phyloP scores from a whole-genome alignment of 1,140 invertebrate genomes.

The Macrotrachela quadricornifera region DNA sequence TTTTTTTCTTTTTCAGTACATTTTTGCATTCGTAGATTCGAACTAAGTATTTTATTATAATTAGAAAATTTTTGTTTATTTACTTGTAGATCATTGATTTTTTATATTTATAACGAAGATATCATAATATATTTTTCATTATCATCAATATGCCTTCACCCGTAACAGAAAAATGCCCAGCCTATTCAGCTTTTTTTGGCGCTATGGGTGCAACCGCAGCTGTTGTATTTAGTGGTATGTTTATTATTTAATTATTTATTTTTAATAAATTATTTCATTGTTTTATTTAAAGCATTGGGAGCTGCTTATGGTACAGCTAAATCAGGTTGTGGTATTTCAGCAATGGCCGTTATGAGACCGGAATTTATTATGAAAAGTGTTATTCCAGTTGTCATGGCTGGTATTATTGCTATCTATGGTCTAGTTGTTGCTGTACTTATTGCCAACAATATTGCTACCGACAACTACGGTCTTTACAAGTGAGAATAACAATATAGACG shows the following conservation, averaged over 20 bases:
- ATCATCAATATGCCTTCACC: neutral
- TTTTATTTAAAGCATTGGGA: conserved; percentile 47
- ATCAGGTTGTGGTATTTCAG: conserved; percentile 94
- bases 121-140: no score
- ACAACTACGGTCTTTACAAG: conserved; percentile 58
- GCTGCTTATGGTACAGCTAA: conserved; percentile 99
- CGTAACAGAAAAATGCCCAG: conserved; percentile 9
- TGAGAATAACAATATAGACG: conserved; percentile 34
- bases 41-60: no score
- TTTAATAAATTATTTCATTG: no score
- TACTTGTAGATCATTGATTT: no score
- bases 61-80: no score
- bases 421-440: conserved; percentile 95
- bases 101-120: no score
- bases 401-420: conserved; percentile 99
- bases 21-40: no score
- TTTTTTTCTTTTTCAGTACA: no score
- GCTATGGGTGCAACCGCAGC: conserved; percentile 93
- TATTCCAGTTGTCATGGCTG: conserved; percentile 99
- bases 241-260: no score
- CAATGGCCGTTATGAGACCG: conserved; percentile 97
- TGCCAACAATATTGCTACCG: conserved; percentile 47
- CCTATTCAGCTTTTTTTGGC: conserved; percentile 54
- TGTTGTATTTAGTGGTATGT: conserved; percentile 63
- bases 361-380: conserved; percentile 99